A percentile compares a stretch with the other conserved stretches of the same genome.
phyloP scores from a whole-genome alignment of 2,797 vertebrate genomes.

The Xiphophorus birchmanni region DNA sequence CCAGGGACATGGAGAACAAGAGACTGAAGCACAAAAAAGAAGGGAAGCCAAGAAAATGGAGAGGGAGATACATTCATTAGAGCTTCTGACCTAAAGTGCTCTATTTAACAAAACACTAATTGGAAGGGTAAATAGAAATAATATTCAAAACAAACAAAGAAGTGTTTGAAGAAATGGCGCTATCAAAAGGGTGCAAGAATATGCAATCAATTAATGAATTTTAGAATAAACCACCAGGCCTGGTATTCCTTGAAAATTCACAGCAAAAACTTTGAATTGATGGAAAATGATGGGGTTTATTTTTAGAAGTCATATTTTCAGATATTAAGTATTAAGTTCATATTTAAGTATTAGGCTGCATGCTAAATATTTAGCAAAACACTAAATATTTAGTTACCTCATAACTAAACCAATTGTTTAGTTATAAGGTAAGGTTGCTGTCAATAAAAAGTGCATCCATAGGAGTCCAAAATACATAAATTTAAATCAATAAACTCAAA shows the following conservation, averaged over 20 bases:
- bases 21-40: conserved; percentile 21
- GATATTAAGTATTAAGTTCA: no score
- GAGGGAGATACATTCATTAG: conserved; percentile 1
- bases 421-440: no score
- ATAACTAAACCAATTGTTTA: no score
- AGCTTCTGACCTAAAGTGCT: conserved; percentile 33
- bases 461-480: no score
- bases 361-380: no score
- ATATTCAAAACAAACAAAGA: conserved; percentile 1
- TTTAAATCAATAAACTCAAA: no score
- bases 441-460: no score
- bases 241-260: background rate
- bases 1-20: conserved; percentile 23
- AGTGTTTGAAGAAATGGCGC: background rate
- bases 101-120: conserved; percentile 55
- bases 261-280: no score
- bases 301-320: no score
- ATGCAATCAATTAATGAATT: background rate
- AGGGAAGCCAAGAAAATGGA: conserved; percentile 12
- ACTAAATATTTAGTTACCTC: no score
- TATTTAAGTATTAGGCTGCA: no score
- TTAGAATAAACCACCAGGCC: background rate
- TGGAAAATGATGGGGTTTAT: no score
- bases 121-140: conserved; percentile 30
- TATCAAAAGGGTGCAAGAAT: background rate